Conservation (phyloP, 2,113 vertebrate genomes). For the Vicugna pacos region DNA sequence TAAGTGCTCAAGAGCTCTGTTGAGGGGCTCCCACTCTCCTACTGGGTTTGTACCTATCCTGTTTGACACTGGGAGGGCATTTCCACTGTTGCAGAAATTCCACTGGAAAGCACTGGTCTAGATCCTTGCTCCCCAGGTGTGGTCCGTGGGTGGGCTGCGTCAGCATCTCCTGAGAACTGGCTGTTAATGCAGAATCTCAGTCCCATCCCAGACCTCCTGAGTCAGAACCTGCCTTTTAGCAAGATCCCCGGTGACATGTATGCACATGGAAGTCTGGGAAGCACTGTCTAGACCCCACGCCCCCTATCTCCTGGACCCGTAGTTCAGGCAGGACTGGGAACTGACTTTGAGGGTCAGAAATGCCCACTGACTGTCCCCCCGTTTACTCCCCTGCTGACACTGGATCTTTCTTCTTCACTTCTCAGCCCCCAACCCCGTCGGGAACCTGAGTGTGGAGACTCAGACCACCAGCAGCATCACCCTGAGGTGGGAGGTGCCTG, state of each 20-base stretch:
- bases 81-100: not conserved
- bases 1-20: not conserved
- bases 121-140: not conserved
- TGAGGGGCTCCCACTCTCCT: not conserved
- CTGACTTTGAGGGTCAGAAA: not conserved
- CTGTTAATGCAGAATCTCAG: not conserved
- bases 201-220: too few species aligned
- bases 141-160: too few species aligned
- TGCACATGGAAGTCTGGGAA: not conserved
- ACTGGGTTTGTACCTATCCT: too few species aligned
- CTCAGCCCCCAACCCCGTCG: conserved; percentile 34
- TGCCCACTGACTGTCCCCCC: too few species aligned
- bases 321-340: not conserved
- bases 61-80: not conserved
- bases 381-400: not conserved
- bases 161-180: not conserved
- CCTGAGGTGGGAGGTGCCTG: not conserved
- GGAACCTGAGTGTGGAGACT: rapidly evolving
- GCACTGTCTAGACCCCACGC: not conserved
- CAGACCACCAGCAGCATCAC: conserved; percentile 14
- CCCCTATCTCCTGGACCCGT: not conserved
- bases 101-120: rapidly evolving
- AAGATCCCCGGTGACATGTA: rapidly evolving
- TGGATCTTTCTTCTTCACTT: not conserved
- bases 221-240: not conserved